Conservation (phyloP, 2,113 vertebrate species). For the Galeopterus variegatus region DNA sequence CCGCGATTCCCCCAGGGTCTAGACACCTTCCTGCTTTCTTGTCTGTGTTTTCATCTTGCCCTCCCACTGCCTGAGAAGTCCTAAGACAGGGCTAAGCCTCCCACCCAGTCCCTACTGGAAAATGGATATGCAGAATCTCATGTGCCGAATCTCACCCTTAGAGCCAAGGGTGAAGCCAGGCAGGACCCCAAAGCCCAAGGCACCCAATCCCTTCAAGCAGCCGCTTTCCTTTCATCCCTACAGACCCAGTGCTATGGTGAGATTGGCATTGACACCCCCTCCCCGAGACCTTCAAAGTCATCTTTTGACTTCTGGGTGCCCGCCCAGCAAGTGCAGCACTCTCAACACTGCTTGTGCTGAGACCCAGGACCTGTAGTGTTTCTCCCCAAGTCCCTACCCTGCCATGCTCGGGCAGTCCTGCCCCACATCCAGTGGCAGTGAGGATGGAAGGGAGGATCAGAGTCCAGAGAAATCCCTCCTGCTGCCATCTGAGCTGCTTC, state of each 20-base stretch:
- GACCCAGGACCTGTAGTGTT: conserved; percentile 34
- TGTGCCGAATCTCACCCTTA: background rate
- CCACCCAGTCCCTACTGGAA: background rate
- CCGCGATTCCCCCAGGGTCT: background rate
- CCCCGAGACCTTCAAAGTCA: conserved; percentile 93
- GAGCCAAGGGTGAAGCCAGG: background rate
- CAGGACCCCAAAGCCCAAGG: background rate
- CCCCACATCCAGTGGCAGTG: too few species aligned
- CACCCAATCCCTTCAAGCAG: background rate
- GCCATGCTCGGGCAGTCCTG: background rate
- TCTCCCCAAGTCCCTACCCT: background rate
- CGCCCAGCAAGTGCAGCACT: conserved; percentile 91
- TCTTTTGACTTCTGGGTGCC: conserved; percentile 95
- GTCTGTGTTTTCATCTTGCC: background rate
- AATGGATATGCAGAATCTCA: background rate
- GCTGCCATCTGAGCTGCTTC: background rate
- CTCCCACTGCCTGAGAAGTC: background rate
- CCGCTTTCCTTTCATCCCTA: background rate
- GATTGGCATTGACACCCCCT: conserved; percentile 92
- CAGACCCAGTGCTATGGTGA: conserved; percentile 94
- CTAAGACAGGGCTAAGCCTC: background rate
- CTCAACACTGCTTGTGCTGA: conserved; percentile 93
- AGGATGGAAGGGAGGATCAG: too few species aligned
- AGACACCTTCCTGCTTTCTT: background rate
- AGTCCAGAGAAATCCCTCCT: background rate